Base-by-base conservation (phyloP, 2,113 vertebrate species). In the Natator depressus region DNA sequence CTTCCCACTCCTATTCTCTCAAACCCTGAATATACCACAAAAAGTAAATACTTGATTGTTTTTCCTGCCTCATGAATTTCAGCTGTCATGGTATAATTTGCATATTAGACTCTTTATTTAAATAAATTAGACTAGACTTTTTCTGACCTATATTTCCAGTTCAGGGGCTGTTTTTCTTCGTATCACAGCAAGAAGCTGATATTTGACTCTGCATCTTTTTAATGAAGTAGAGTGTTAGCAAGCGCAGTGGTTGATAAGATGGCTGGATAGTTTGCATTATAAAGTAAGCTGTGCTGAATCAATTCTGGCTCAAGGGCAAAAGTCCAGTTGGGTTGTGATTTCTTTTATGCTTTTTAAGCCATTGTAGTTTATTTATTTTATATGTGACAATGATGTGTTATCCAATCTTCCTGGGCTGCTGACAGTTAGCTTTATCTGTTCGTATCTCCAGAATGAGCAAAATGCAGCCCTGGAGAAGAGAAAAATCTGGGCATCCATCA, bases 81-180 rank as follows among this genome's bases (percentile, higher is more conserved):
- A 85, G 85, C 93, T 95, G 89, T 55, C 10, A 1, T 92, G 79
- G 89, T 47, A 89, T 83, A 75, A 96, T 97, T 96, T 95, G 82
- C 88, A 90, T 49, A 25, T 55, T 81, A 51, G n/a, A 29, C n/a
- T 93, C 89, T 87, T 95, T 95, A 84, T 83, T 86, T 51, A 6
- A 75, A 22, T 49, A 85, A 95, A 96, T 96, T 87, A 88, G 92
- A 89, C 83, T 0, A 95, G 89, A 90, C 84, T 97, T 92, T 85
- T 87, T 79, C 89, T 96, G 96, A 94, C 96, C 93, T 96, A 82
- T 83, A 96, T 97, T 96, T 97, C 54, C 54, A 59, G 57, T 88
- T 91, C 81, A 88, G 93, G 93, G 95, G 47, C n/a, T 87, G n/a
- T 96, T 89, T 85, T 95, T 95, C 42, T 90, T 92, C 35, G 0